phyloP scores from a whole-genome alignment of 2,888 invertebrate genomes.

The Sympetrum striolatum region DNA sequence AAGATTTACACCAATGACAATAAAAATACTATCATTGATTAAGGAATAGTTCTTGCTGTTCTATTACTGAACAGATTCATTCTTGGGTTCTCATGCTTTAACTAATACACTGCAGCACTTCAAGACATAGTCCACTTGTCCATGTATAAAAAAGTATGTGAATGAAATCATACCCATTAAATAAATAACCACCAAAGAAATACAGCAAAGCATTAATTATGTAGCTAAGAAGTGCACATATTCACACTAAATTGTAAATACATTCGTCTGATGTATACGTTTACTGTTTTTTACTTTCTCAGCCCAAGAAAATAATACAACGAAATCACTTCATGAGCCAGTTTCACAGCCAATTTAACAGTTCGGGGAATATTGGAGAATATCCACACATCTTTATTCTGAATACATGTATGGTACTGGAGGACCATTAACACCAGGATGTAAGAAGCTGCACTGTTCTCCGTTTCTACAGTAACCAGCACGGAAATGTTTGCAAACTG shows the following conservation, averaged over 20 bases:
- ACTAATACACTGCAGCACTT: conserved; percentile 21
- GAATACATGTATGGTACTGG: conserved; percentile 52
- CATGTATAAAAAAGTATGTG: background rate
- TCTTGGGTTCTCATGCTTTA: conserved; percentile 19
- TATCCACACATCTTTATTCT: background rate
- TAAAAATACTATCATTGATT: conserved; percentile 11
- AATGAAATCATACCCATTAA: background rate
- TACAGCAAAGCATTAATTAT: background rate
- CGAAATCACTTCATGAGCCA: background rate
- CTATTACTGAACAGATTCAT: background rate
- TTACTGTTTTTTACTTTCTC: background rate
- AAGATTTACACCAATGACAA: background rate
- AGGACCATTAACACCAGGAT: conserved; percentile 74
- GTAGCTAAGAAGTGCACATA: conserved; percentile 4
- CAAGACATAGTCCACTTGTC: background rate
- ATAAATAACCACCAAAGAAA: conserved; percentile 5
- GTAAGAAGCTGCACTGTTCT: conserved; percentile 82
- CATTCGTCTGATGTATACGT: background rate
- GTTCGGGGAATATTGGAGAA: background rate
- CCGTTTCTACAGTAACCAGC: conserved; percentile 83
- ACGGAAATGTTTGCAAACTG: conserved; percentile 77
- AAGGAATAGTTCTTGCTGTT: conserved; percentile 22
- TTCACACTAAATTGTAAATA: background rate
- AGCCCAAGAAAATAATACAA: background rate
- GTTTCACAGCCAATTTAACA: conserved; percentile 32